Base-by-base conservation (phyloP, 2,113 vertebrate genomes). In the Sialia sialis region DNA sequence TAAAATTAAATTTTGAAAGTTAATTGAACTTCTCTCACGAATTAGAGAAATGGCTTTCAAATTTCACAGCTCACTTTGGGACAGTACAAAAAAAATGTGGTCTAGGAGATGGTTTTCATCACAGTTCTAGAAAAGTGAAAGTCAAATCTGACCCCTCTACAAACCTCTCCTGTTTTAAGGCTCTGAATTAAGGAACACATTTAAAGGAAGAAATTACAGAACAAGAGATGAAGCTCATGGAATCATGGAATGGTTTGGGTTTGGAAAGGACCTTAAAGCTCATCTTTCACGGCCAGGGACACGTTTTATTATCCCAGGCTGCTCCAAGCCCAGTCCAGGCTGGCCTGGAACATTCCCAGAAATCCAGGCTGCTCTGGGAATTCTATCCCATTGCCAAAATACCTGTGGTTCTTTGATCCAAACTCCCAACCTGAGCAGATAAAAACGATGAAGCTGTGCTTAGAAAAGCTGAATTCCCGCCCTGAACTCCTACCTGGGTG, bases 401-500 rank as follows among this genome's bases (percentile, higher is more conserved):
- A 68, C 46, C 67, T 3, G 15, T 2, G n/a, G 13, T 51, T 27
- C 36, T 23, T 5, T 10, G 64, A 82, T n/a, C 34, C 70, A 32
- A 20, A 26, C 54, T 8, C 15, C 51, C 43, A 73, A 2, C 32
- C n/a, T 1, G 1, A 29, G 16, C 9, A 26, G 13, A 29, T 30
- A 0, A 43, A 49, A 73, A 13, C 21, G 39, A 67, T 0, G 13
- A 1, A 21, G 7, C 21, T 9, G 30, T 1, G 48, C 16, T 3
- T 49, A 49, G 23, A 25, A 26, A 49, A 15, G 7, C 7, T 15
- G 48, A 49, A 26, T 49, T 48, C 8, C 23, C 23, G n/a, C 48
- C 23, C 48, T 26, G 48, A 8, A 15, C 2, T 51, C 82, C 86
- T 96, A 99, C 99, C 99, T 99, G 99, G 85, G 99, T 97, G 69